Base-by-base conservation (phyloP, 2,888 invertebrate genomes). In the Norana najaformis region DNA sequence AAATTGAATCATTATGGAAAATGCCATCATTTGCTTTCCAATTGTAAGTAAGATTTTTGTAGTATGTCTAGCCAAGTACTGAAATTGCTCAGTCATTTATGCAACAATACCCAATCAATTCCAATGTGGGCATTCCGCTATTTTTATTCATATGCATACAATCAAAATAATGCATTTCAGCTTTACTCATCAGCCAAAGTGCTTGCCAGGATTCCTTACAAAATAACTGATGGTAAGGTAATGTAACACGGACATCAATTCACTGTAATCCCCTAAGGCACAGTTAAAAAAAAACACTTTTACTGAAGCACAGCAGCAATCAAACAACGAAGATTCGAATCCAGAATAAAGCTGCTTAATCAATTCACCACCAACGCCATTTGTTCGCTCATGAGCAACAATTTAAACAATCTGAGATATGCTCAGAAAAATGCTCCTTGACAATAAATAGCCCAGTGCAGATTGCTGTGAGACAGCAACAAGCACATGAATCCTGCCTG, bases 1-100 rank as follows among this genome's bases (percentile, higher is more conserved):
- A 69, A 69, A 69, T 69, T 69, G 69, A 69, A 69, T n/a, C 0
- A 69, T 69, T 69, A 69, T n/a, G n/a, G n/a, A 69, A 30, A 69
- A 69, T 69, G 13, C 69, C 69, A n/a, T 69, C 69, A 69, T n/a
- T n/a, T n/a, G 69, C 69, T 8, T 69, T 69, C 69, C 69, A 69
- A 69, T 69, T 69, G 69, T 69, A 69, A 69, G 69, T 69, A 69
- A 69, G 69, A 69, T 69, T 69, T 69, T 69, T 69, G n/a, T 30
- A n/a, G 11, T n/a, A 69, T 1, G 69, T n/a, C 69, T 69, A 11
- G 69, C 30, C 30, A n/a, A n/a, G 30, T 30, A 69, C n/a, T n/a
- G 30, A 69, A 69, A 69, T 69, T 69, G 69, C 30, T n/a, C 69
- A n/a, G 69, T n/a, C n/a, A n/a, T n/a, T 69, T 30, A 69, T 47